These are phyloP conservation scores for Hybognathus amarus DNA, from an alignment of 2,797 vertebrate genomes.

Conservation along the genomic window DNA sequence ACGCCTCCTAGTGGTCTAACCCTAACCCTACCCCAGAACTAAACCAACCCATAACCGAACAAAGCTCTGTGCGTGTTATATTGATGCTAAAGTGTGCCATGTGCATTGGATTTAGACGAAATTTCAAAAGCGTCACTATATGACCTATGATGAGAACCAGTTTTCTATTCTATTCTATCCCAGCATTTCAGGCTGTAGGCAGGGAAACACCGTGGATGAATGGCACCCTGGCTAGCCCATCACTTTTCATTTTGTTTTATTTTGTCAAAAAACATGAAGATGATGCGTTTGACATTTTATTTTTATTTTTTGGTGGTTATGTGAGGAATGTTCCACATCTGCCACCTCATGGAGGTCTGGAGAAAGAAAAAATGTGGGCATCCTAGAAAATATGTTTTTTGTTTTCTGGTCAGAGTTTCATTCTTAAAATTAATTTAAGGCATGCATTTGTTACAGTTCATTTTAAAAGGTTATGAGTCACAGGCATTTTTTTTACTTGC, in stretches of 20 bases:
- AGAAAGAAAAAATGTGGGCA: background rate
- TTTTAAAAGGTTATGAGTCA: background rate
- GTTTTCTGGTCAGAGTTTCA: background rate
- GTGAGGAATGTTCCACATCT: background rate
- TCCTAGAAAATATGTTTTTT: background rate
- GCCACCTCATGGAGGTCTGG: background rate
- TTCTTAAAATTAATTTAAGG: background rate
- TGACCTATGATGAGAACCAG: no score
- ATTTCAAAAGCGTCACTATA: no score
- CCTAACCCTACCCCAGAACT: no score
- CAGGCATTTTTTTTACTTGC: background rate
- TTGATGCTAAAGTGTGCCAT: no score
- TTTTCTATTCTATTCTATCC: no score
- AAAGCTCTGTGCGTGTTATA: no score
- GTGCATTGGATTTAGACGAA: no score
- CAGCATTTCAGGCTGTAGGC: background rate
- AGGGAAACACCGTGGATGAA: background rate
- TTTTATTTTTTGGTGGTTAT: background rate
- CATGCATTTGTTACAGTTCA: background rate
- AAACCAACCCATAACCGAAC: no score
- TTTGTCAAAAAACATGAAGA: background rate
- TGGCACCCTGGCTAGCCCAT: background rate
- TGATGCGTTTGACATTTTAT: background rate
- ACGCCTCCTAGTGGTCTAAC: no score
- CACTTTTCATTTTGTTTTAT: background rate